Evolutionary conservation across 2,888 invertebrate genomes (phyloP).

Genomic region (Caenorhabditis virilis): DNA sequence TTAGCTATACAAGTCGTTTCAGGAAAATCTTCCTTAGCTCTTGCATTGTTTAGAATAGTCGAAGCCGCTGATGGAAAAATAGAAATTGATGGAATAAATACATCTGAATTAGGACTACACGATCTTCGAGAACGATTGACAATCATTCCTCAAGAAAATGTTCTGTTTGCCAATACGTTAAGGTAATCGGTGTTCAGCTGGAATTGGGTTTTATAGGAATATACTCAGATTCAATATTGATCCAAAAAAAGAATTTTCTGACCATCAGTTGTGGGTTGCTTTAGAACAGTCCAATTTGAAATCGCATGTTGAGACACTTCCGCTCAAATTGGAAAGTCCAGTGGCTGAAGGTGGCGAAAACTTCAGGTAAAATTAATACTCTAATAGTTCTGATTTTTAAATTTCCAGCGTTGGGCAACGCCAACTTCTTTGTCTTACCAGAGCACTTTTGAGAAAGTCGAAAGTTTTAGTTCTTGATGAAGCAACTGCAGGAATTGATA

Average conservation of each 20-base stretch:
- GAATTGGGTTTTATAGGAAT: background rate
- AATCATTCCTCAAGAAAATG: constrained; percentile 75
- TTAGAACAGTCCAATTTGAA: constrained; percentile 46
- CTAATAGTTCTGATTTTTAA: background rate
- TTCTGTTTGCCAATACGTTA: constrained; percentile 28
- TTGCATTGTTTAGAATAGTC: constrained; percentile 67
- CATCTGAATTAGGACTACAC: constrained; percentile 78
- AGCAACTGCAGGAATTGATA: constrained; percentile 73
- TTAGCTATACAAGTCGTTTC: too few species aligned
- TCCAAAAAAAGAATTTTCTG: constrained; percentile 76
- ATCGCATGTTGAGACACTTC: constrained; percentile 42
- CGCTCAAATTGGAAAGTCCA: constrained; percentile 79
- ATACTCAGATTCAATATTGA: constrained; percentile 83
- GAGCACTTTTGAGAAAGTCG: constrained; percentile 70
- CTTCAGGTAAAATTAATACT: constrained; percentile 66
- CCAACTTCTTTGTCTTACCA: constrained; percentile 71
- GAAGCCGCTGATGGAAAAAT: constrained; percentile 63
- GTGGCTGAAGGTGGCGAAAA: constrained; percentile 91
- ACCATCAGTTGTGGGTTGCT: constrained; percentile 48
- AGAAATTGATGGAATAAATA: constrained; percentile 56
- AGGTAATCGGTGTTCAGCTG: constrained; percentile 7
- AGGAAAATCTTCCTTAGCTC: constrained; percentile 67
- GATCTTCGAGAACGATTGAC: constrained; percentile 83
- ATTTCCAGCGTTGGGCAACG: constrained; percentile 71
- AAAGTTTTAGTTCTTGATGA: constrained; percentile 74